Evolutionary conservation across 2,888 invertebrate genomes (phyloP), one percentile per base, ranked within the genome.

Genomic region (Argyresthia albistria): DNA sequence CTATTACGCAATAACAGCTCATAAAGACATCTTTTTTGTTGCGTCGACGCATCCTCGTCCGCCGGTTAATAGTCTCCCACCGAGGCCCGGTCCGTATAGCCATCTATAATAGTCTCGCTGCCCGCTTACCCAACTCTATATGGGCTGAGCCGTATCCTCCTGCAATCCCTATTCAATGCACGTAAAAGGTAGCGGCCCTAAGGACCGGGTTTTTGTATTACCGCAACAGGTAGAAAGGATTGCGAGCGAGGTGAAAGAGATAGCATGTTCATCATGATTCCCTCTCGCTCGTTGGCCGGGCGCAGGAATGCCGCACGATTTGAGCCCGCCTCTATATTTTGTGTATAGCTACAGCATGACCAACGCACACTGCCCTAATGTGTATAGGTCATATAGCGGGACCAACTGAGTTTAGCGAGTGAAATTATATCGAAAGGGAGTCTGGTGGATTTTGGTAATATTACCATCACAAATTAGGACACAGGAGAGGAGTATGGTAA

Each of bases 221-320:
- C 78, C 78, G 83, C 84, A 83, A 86, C 87, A 87, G 87, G 87
- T 87, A 87, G 86, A 84, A 86, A 86, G 86, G 87, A 86, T 87
- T 86, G 86, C 82, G 80, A 80, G 77, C 63, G 65, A 53, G 57
- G 55, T 64, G 79, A 82, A 71, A 59, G 82, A 73, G 80, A 81
- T 58, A 59, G 65, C 64, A 63, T 59, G 65, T 69, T 63, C 15
- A 69, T 68, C 71, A 70, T 65, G 67, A 64, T 67, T 63, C 64
- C 60, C 70, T 76, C 82, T 73, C 80, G 63, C 69, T 84, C 78
- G 59, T 61, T 60, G 64, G 57, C 71, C 69, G 65, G 67, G 68
- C 82, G 72, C 74, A 81, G 86, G 87, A 87, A 87, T 87, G 86
- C 87, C 82, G 84, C 82, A 83, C 82, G 87, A 83, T 86, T 83